These are phyloP conservation scores for Drosophila emarginata DNA, from an alignment of 2,888 invertebrate species.

Conservation along the genomic window DNA sequence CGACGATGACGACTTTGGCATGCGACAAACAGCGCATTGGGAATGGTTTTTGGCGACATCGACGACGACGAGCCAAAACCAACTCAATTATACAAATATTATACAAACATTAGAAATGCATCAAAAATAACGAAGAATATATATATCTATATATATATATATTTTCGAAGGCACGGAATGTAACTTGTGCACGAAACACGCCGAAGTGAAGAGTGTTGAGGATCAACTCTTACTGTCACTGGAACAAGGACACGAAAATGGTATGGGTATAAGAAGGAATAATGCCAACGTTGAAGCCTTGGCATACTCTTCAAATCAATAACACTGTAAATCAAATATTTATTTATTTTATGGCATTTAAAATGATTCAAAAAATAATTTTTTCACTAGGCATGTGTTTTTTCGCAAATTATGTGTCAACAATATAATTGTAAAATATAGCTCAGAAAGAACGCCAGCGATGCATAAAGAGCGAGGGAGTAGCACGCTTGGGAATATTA, in stretches of 20 bases:
- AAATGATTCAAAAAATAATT: background rate
- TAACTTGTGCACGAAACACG: slow-evolving; percentile 15
- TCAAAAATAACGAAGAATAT: slow-evolving; percentile 72
- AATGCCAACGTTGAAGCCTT: slow-evolving; percentile 31
- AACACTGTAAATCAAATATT: slow-evolving; percentile 20
- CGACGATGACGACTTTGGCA: slow-evolving; percentile 27
- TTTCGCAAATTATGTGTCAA: too few relatives aligned
- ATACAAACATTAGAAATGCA: slow-evolving; percentile 72
- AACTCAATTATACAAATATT: slow-evolving; percentile 74
- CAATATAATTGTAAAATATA: too few relatives aligned
- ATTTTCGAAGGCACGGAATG: slow-evolving; percentile 56
- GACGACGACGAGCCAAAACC: slow-evolving; percentile 56
- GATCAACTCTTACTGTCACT: slow-evolving; percentile 15
- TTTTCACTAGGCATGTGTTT: background rate
- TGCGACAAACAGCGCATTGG: slow-evolving; percentile 34
- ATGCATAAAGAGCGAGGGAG: too few relatives aligned
- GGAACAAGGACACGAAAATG: slow-evolving; percentile 20
- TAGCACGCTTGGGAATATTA: too few relatives aligned
- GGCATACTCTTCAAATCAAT: slow-evolving; percentile 41
- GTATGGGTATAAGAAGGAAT: background rate
- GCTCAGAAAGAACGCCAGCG: too few relatives aligned
- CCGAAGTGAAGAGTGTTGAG: background rate
- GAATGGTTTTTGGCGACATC: slow-evolving; percentile 50
- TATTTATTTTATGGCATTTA: background rate
- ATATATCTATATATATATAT: too few relatives aligned